Conservation (phyloP, 92 coral and sea anemone species). For the Zoanthus sansibaricus region DNA sequence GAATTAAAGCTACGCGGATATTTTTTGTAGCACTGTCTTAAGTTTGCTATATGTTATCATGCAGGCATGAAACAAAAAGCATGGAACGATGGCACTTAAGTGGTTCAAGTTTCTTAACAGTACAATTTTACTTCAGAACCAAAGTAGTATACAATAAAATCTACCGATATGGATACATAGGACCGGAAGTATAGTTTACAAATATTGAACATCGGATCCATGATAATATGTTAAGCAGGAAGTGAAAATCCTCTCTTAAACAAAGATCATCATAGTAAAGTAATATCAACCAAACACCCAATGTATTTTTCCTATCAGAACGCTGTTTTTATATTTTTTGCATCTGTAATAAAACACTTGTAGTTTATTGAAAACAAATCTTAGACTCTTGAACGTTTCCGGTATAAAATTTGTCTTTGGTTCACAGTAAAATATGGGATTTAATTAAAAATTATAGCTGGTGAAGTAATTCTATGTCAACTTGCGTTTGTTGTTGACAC, state of each 20-base stretch:
- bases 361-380: neutral
- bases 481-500: neutral
- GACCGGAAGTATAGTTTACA: constrained; percentile 4
- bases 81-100: no score
- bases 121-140: no score
- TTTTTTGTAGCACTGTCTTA: no score
- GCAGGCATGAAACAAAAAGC: no score
- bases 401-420: neutral
- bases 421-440: neutral
- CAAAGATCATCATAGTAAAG: no score
- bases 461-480: neutral
- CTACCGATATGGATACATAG: neutral
- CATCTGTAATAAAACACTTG: neutral
- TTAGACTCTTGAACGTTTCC: neutral
- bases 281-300: neutral
- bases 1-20: no score
- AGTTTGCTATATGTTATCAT: no score
- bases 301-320: neutral
- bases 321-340: neutral
- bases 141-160: no score
- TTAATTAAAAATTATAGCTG: neutral
- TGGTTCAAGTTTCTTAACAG: no score
- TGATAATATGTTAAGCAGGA: no score
- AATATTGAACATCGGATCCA: neutral
- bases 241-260: no score